phyloP scores from a whole-genome alignment of 2,888 invertebrate species.

The Melanchra persicariae region DNA sequence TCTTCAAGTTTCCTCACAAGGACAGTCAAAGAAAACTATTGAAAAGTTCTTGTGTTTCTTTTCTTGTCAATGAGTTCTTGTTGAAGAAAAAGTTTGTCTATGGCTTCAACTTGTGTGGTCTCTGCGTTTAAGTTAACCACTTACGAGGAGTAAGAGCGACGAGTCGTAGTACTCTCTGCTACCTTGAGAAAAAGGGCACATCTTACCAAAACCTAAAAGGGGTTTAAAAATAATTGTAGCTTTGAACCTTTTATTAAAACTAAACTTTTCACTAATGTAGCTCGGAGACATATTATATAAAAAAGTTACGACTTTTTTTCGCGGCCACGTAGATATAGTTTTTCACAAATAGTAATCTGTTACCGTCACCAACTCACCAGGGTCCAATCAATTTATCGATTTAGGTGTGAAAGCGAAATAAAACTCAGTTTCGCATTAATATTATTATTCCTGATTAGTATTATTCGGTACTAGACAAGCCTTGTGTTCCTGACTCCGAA shows the following conservation, averaged over 20 bases:
- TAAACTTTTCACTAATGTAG: not conserved
- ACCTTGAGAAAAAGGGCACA: not conserved
- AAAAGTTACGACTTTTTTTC: too few species aligned
- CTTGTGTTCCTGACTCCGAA: not conserved
- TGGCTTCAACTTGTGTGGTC: constrained; percentile 46
- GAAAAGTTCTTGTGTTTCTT: constrained; percentile 31
- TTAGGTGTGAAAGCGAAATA: too few species aligned
- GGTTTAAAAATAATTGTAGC: too few species aligned
- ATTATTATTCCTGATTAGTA: too few species aligned
- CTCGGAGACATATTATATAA: too few species aligned
- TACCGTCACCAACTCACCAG: too few species aligned
- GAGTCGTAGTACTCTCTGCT: constrained; percentile 1
- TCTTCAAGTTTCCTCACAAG: constrained; percentile 32
- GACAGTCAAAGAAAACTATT: constrained; percentile 39
- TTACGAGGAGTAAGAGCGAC: constrained; percentile 14
- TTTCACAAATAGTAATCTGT: too few species aligned
- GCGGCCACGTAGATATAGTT: too few species aligned
- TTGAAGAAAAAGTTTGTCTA: constrained; percentile 30
- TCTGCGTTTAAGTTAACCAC: constrained; percentile 30
- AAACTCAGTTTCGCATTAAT: too few species aligned
- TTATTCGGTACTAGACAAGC: not conserved
- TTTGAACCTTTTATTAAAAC: too few species aligned
- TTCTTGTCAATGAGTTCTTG: constrained; percentile 31
- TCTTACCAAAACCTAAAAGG: too few species aligned
- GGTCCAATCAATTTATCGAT: too few species aligned